A percentile compares a stretch with the other conserved stretches of the same genome.
Evolutionary conservation across 2,797 vertebrate species (phyloP).

Genomic region (Pipistrellus nathusii): DNA sequence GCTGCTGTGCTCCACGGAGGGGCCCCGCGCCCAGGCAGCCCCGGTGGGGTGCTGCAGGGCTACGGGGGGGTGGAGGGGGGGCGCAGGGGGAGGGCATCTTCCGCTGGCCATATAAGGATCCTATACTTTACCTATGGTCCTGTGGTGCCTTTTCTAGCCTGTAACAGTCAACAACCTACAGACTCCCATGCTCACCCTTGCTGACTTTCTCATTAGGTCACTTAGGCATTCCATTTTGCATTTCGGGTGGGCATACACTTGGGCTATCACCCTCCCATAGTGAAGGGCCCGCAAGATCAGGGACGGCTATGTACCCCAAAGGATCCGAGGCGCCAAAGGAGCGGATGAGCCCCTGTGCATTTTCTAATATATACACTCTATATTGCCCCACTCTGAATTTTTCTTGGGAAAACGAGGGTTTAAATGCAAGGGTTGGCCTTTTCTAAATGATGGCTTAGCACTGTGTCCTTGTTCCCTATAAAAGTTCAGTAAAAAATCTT

Average conservation of each 20-base stretch:
- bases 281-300: background rate
- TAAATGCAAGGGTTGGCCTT: background rate
- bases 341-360: background rate
- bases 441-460: background rate
- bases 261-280: background rate
- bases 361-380: background rate
- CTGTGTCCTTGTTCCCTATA: background rate
- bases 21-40: background rate
- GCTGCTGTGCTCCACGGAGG: background rate
- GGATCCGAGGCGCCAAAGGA: background rate
- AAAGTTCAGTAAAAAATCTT: background rate
- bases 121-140: background rate
- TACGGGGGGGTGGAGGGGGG: accelerated
- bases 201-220: background rate
- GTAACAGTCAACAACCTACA: background rate
- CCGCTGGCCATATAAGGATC: background rate
- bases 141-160: background rate
- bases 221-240: background rate
- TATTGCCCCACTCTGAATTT: background rate
- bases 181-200: background rate
- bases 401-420: constrained; percentile 10
- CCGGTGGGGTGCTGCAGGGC: background rate
- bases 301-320: background rate
- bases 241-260: background rate
- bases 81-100: background rate